A percentile compares a stretch with the other conserved stretches of the same genome.
Evolutionary conservation across 2,797 vertebrate genomes (phyloP).

Genomic region (Apodemus agrarius): DNA sequence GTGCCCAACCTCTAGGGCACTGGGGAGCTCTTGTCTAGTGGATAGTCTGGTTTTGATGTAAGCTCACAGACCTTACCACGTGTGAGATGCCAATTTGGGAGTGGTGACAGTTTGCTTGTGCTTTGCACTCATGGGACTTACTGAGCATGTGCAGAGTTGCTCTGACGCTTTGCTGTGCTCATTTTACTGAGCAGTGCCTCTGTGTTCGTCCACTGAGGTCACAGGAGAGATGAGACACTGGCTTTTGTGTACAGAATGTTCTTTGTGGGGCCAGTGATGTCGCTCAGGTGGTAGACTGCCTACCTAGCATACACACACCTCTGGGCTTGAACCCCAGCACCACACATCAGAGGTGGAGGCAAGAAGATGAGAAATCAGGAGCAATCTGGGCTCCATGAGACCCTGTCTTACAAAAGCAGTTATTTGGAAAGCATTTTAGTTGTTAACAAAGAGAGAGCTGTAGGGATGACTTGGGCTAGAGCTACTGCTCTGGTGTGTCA

Average conservation of each 20-base stretch:
- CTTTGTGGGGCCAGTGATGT: not conserved
- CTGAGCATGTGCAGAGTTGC: not conserved
- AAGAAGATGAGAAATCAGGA: not conserved
- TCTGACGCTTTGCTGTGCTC: too few relatives aligned
- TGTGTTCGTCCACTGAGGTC: not conserved
- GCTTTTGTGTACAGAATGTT: not conserved
- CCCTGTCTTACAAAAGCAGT: not conserved
- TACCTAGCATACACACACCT: not conserved
- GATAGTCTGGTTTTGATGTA: not conserved
- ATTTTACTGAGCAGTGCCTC: fast-evolving
- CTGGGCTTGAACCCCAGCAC: not conserved
- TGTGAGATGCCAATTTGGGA: too few relatives aligned
- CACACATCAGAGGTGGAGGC: not conserved
- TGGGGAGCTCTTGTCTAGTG: not conserved
- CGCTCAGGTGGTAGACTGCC: not conserved
- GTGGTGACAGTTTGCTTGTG: too few relatives aligned
- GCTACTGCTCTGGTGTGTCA: not conserved
- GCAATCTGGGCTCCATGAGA: not conserved
- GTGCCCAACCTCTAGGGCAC: not conserved
- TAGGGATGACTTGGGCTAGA: not conserved
- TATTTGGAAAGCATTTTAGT: not conserved
- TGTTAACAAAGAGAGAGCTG: not conserved
- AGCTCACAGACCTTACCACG: not conserved
- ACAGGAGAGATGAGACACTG: fast-evolving
- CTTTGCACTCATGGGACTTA: not conserved